Evolutionary conservation across 30 jellyfish, hydroid and myxozoan genomes (phyloP).

Genomic region (Turritopsis dohrnii): DNA sequence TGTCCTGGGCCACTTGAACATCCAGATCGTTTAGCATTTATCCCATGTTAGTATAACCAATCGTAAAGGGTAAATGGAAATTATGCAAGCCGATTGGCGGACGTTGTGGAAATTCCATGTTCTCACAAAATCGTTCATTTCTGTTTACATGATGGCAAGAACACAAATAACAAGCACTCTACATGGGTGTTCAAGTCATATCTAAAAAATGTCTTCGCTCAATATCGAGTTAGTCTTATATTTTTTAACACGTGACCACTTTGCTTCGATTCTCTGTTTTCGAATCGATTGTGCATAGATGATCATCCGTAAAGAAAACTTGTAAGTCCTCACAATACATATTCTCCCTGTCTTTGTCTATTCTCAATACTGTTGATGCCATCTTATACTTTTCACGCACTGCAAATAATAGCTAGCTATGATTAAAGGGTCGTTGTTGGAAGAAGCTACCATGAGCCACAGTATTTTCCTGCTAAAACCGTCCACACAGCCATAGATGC

Average conservation of each 20-base stretch:
- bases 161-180: slow-evolving; percentile 23
- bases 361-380: slow-evolving; percentile 24
- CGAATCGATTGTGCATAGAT: slow-evolving; percentile 31
- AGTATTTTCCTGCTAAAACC: slow-evolving; percentile 37
- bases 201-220: slow-evolving; percentile 11
- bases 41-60: slow-evolving; percentile 22
- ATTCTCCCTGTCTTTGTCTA: slow-evolving; percentile 34
- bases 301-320: slow-evolving; percentile 27
- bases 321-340: slow-evolving; percentile 29
- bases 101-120: not conserved
- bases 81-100: slow-evolving; percentile 23
- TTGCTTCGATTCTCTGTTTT: slow-evolving; percentile 37
- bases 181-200: slow-evolving; percentile 26
- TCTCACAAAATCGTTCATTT: slow-evolving; percentile 11
- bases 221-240: slow-evolving; percentile 11
- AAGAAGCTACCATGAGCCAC: slow-evolving; percentile 27
- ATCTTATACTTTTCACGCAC: slow-evolving; percentile 9
- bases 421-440: slow-evolving; percentile 35
- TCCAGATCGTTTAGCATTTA: not conserved
- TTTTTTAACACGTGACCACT: slow-evolving; percentile 30
- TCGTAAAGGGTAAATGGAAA: slow-evolving; percentile 23
- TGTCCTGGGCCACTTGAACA: slow-evolving; percentile 17
- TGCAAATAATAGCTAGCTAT: slow-evolving; percentile 11
- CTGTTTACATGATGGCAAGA: slow-evolving; percentile 22
- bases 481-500: slow-evolving; percentile 37